Evolutionary conservation across 2,113 vertebrate species (phyloP).

Genomic region (Pygoscelis adeliae): DNA sequence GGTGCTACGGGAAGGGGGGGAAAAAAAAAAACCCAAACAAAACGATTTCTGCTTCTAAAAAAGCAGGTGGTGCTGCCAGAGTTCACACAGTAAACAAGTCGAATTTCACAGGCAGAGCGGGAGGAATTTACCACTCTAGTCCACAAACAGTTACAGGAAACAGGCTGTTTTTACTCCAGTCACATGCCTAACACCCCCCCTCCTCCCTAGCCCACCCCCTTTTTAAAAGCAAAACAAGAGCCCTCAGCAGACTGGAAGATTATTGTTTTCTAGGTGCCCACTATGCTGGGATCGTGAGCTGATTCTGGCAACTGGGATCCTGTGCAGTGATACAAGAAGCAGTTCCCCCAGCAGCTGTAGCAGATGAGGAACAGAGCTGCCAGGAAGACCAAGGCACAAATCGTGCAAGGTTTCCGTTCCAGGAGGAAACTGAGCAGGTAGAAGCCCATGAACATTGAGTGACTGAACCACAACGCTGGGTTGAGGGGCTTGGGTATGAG

Average conservation of each 20-base stretch:
- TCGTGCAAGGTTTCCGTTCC: slow-evolving; percentile 99
- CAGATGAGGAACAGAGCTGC: slow-evolving; percentile 97
- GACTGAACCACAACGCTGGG: slow-evolving; percentile 97
- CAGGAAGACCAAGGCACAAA: slow-evolving; percentile 99
- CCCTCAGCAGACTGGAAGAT: slow-evolving; percentile 31
- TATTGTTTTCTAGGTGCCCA: slow-evolving; percentile 85
- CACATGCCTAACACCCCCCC: slow-evolving; percentile 67
- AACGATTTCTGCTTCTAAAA: slow-evolving; percentile 70
- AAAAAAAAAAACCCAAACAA: background rate
- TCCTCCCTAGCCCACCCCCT: slow-evolving; percentile 64
- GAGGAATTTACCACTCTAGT: slow-evolving; percentile 64
- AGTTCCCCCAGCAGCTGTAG: slow-evolving; percentile 99
- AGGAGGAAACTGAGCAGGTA: slow-evolving; percentile 98
- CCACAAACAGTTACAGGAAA: slow-evolving; percentile 42
- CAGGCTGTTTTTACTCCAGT: slow-evolving; percentile 66
- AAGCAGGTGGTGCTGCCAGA: slow-evolving; percentile 73
- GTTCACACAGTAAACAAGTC: slow-evolving; percentile 80
- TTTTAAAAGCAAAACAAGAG: slow-evolving; percentile 64
- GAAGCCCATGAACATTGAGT: slow-evolving; percentile 99
- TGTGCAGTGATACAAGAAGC: slow-evolving; percentile 98
- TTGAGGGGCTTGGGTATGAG: slow-evolving; percentile 98
- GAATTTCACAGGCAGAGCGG: slow-evolving; percentile 73
- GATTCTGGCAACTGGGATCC: slow-evolving; percentile 88
- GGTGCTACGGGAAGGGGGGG: slow-evolving; percentile 50
- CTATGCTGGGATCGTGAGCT: slow-evolving; percentile 91